These are phyloP conservation scores for Poecilus cupreus DNA, from an alignment of 2,888 invertebrate genomes.

Conservation along the genomic window DNA sequence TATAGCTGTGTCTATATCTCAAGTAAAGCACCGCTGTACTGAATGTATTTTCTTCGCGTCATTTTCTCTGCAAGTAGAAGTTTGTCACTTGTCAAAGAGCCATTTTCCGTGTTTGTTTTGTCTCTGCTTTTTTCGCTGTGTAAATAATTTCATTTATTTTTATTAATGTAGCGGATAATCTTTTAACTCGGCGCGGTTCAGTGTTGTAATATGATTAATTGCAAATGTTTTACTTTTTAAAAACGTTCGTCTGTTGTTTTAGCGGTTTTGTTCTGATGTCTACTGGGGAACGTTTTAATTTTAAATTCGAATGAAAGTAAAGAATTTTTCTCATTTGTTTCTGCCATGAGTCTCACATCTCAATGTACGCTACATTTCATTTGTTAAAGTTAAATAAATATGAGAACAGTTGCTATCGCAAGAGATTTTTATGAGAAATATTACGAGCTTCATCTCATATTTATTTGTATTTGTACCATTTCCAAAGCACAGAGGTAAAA, in stretches of 20 bases:
- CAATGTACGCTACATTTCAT: not conserved
- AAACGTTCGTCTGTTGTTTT: not conserved
- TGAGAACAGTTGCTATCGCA: no score
- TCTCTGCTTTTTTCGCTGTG: not conserved
- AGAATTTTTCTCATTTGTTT: conserved; percentile 3
- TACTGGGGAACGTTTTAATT: not conserved
- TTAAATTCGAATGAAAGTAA: conserved; percentile 7
- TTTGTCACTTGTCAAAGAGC: not conserved
- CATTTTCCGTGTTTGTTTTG: not conserved
- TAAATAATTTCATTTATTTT: conserved; percentile 10
- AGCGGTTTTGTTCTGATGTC: not conserved
- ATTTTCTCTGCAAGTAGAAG: not conserved
- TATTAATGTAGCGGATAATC: conserved; percentile 9
- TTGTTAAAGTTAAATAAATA: not conserved
- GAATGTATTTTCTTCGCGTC: not conserved
- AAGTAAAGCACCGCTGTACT: not conserved
- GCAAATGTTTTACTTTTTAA: not conserved
- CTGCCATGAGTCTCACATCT: not conserved
- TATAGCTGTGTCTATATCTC: no score
- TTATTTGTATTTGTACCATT: no score
- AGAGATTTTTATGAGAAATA: no score
- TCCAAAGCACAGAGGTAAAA: no score
- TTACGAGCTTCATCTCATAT: no score
- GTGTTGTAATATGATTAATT: conserved; percentile 24
- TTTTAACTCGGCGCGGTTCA: not conserved